A percentile compares a stretch with the other conserved stretches of the same genome.
phyloP scores from a whole-genome alignment of 2,888 invertebrate species.

The Scaptomyza cyrtandrae region DNA sequence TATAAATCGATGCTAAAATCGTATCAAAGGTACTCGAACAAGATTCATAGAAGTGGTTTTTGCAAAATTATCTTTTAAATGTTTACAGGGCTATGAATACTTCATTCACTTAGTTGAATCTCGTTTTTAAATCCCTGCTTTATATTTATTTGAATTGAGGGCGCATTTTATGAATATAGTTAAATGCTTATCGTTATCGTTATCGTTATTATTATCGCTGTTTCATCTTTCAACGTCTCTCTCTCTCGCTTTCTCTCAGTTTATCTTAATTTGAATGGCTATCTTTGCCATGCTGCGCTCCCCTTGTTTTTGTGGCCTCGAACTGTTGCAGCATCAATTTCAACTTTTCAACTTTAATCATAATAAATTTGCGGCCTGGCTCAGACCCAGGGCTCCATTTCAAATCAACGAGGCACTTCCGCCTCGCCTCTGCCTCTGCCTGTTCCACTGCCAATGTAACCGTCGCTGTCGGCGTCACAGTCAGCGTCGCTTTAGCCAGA shows the following conservation, averaged over 20 bases:
- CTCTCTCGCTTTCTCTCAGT: background rate
- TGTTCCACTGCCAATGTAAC: background rate
- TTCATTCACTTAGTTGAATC: conserved; percentile 3
- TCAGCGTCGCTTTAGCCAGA: conserved; percentile 10
- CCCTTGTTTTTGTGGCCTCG: conserved; percentile 3
- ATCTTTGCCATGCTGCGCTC: background rate
- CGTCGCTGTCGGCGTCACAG: background rate
- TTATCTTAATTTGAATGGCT: conserved; percentile 1
- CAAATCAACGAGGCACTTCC: conserved; percentile 77
- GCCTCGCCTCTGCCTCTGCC: conserved; percentile 22
- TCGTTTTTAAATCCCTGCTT: background rate
- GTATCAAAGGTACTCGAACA: too few species aligned
- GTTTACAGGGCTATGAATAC: background rate
- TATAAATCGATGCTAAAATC: too few species aligned
- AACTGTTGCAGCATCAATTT: conserved; percentile 70
- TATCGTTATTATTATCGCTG: conserved; percentile 21
- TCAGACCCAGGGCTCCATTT: conserved; percentile 64
- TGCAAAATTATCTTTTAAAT: background rate
- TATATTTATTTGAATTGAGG: background rate
- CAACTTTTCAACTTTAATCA: conserved; percentile 79
- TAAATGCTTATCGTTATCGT: conserved; percentile 24
- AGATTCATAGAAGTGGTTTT: too few species aligned
- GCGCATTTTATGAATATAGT: background rate
- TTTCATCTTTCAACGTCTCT: background rate
- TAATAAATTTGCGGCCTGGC: conserved; percentile 76